phyloP scores from a whole-genome alignment of 2,113 vertebrate genomes.

The Eulemur macaco region DNA sequence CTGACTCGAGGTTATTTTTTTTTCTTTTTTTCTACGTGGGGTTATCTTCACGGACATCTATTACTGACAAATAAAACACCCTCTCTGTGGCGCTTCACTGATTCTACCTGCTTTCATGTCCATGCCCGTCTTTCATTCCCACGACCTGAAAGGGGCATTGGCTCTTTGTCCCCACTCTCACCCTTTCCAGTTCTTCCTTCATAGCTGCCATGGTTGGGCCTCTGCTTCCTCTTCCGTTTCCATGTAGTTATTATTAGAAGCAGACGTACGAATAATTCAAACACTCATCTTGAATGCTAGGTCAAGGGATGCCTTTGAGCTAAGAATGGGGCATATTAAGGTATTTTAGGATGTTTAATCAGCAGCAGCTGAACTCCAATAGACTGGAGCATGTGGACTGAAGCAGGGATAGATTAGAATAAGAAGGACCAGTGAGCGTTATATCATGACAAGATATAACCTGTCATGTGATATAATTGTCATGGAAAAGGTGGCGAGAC shows the following conservation, averaged over 20 bases:
- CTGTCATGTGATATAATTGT: no score
- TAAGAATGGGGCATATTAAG: not conserved
- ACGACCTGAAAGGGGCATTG: not conserved
- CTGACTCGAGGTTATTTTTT: not conserved
- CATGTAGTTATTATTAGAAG: constrained; percentile 10
- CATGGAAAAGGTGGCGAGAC: not conserved
- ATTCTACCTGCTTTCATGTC: not conserved
- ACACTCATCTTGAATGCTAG: not conserved
- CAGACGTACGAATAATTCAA: constrained; percentile 18
- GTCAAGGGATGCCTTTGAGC: not conserved
- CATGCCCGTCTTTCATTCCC: not conserved
- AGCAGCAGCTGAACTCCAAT: not conserved
- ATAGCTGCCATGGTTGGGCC: not conserved
- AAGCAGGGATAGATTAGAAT: not conserved
- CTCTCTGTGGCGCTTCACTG: not conserved
- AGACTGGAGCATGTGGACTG: not conserved
- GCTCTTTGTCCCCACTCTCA: not conserved
- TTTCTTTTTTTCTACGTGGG: not conserved
- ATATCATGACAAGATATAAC: not conserved
- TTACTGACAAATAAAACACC: not conserved
- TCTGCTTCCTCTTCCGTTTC: not conserved
- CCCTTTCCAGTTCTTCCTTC: not conserved
- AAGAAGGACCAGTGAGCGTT: not conserved
- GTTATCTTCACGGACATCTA: not conserved
- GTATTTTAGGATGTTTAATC: not conserved